These are phyloP conservation scores for Phthorimaea operculella DNA, from an alignment of 1,140 invertebrate genomes.

Conservation along the genomic window DNA sequence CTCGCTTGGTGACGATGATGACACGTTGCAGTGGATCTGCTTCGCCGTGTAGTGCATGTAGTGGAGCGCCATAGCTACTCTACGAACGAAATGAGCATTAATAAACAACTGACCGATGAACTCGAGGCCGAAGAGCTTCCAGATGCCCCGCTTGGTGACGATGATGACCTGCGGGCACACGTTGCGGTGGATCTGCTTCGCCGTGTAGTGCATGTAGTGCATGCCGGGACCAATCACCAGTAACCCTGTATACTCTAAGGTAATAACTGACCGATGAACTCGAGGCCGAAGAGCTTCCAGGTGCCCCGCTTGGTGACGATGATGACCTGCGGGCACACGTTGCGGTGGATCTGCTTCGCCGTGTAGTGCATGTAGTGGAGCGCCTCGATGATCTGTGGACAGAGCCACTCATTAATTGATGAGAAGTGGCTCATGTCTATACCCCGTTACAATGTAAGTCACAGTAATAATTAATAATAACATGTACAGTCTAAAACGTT, in stretches of 20 bases:
- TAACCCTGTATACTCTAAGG: too few relatives aligned
- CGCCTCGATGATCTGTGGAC: too few relatives aligned
- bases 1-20: constrained; percentile 92
- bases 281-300: constrained; percentile 96
- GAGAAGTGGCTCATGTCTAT: too few relatives aligned
- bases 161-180: constrained; percentile 96
- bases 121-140: constrained; percentile 96
- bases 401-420: too few relatives aligned
- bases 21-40: constrained; percentile 93
- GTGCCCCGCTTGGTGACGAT: constrained; percentile 94
- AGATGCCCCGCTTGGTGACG: constrained; percentile 93
- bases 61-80: constrained; percentile 92
- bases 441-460: too few relatives aligned
- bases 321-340: constrained; percentile 96
- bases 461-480: too few relatives aligned
- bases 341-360: constrained; percentile 87
- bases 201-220: constrained; percentile 90
- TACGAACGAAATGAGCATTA: too few relatives aligned
- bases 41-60: constrained; percentile 90
- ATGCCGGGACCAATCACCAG: too few relatives aligned
- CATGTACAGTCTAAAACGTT: too few relatives aligned
- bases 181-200: constrained; percentile 90
- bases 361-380: constrained; percentile 80
- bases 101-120: constrained; percentile 81
- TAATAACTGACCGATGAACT: constrained; percentile 84